phyloP scores from a whole-genome alignment of 1,140 invertebrate genomes.

The Elymnias hypermnestra region DNA sequence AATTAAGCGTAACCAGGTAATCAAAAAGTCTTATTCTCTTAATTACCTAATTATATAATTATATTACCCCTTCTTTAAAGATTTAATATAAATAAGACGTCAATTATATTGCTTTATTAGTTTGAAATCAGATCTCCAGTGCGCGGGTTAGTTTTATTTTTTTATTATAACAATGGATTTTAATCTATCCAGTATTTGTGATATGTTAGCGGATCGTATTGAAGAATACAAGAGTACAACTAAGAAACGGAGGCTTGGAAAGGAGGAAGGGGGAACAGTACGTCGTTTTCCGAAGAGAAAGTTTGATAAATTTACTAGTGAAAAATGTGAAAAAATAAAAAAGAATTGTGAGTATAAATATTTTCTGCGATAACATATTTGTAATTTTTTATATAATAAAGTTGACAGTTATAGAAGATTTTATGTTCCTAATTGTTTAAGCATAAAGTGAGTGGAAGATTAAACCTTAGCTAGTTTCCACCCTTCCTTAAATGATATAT shows the following conservation, averaged over 20 bases:
- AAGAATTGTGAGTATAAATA: too few species aligned
- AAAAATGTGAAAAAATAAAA: too few species aligned
- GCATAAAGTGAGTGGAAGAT: too few species aligned
- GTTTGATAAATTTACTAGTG: too few species aligned
- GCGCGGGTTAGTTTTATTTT: neutral
- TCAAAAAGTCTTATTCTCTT: neutral
- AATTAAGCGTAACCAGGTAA: neutral
- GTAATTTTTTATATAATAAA: too few species aligned
- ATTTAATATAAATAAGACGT: neutral
- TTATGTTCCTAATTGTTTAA: too few species aligned
- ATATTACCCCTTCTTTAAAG: neutral
- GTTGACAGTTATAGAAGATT: too few species aligned
- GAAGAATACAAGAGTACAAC: neutral
- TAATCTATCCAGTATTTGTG: neutral
- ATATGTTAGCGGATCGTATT: conserved; percentile 2
- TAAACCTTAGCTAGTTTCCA: too few species aligned
- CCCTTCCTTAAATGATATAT: too few species aligned
- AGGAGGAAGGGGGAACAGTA: too few species aligned
- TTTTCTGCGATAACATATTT: too few species aligned
- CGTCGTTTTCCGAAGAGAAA: too few species aligned
- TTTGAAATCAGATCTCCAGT: neutral
- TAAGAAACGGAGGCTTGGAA: neutral
- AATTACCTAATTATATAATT: conserved; percentile 1
- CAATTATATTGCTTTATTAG: neutral
- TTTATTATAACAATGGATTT: neutral